A percentile compares a stretch with the other conserved stretches of the same genome.
These are phyloP conservation scores for Toxotes lorentzi DNA, from an alignment of 2,797 vertebrate genomes.

Conservation along the genomic window DNA sequence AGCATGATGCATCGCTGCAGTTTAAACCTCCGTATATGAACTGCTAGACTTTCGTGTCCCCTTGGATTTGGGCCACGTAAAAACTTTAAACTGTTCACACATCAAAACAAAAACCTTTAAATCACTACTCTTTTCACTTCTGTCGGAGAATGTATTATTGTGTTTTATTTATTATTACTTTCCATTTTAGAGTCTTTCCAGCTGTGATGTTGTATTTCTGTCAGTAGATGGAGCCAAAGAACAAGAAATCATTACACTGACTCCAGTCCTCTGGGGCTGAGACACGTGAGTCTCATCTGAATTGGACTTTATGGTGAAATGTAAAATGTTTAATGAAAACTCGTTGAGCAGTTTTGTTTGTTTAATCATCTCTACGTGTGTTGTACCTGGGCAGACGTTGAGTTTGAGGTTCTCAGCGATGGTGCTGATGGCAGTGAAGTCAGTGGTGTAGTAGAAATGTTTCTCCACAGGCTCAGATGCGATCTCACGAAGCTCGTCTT, in stretches of 20 bases:
- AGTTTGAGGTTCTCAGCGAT: conserved; percentile 95
- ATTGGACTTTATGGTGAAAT: neutral
- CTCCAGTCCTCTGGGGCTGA: neutral
- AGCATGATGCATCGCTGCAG: neutral
- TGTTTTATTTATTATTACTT: neutral
- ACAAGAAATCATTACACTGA: neutral
- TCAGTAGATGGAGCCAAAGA: conserved; percentile 69
- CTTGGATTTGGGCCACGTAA: too few relatives aligned
- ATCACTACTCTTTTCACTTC: neutral
- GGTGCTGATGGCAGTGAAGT: conserved; percentile 93
- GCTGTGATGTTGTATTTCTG: conserved; percentile 4
- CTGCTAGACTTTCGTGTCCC: too few relatives aligned
- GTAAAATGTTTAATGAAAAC: too few relatives aligned
- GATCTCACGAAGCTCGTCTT: conserved; percentile 93
- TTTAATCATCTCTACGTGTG: too few relatives aligned
- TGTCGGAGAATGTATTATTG: neutral
- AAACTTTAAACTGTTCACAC: neutral
- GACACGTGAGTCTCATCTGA: neutral
- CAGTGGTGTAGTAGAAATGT: conserved; percentile 94
- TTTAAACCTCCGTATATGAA: neutral
- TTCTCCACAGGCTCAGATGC: conserved; percentile 94
- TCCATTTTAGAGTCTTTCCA: neutral
- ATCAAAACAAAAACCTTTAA: neutral
- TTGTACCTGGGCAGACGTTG: conserved; percentile 94
- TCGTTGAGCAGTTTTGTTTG: too few relatives aligned